Base-by-base conservation (phyloP, 1,140 invertebrate species). In the Pogonomyrmex californicus region DNA sequence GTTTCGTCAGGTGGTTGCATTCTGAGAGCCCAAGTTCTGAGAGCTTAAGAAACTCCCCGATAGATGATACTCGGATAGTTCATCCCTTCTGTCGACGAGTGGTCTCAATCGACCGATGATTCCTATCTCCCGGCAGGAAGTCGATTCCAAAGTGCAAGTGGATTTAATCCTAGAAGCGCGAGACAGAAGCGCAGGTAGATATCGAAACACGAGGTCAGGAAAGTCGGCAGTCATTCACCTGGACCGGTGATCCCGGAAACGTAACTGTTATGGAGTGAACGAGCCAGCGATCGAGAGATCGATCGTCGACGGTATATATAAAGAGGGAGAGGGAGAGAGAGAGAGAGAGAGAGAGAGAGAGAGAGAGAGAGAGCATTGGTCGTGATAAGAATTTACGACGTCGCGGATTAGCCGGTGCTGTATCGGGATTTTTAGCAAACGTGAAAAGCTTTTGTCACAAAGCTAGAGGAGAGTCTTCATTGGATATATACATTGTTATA, bases 161-260 rank as follows among this genome's bases (percentile, higher is more conserved):
- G 71, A 83, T n/a, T 89, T 77, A 77, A 51, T 54, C 2, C 9
- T 58, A 56, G 49, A 79, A 73, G 58, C 56, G 38, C 14, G 60
- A 79, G 56, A 60, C 56, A n/a, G n/a, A n/a, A n/a, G n/a, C 36
- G 79, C 65, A 81, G 83, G 76, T 68, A 58, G 65, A 89, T 56
- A 78, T 65, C 33, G 10, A 38, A 56, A 68, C 65, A 41, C 47
- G 44, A 78, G 71, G 58, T 85, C 82, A 65, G 62, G 14, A 79
- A 78, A 82, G 68, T 54, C 47, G 41, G 60, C 60, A 88, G 68
- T 89, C 71, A 47, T 66, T 87, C 58, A 70, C 63, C 62, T 73
- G 62, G 63, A 70, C 62, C n/a, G 62, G 33, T 60, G 76, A 90
- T 89, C 75, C 75, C 73, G 81, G 87, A 89, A 89, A 82, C 47